Evolutionary conservation across 1,140 invertebrate species (phyloP), one percentile per base, ranked within the genome.

Genomic region (Coenobita brevimanus): DNA sequence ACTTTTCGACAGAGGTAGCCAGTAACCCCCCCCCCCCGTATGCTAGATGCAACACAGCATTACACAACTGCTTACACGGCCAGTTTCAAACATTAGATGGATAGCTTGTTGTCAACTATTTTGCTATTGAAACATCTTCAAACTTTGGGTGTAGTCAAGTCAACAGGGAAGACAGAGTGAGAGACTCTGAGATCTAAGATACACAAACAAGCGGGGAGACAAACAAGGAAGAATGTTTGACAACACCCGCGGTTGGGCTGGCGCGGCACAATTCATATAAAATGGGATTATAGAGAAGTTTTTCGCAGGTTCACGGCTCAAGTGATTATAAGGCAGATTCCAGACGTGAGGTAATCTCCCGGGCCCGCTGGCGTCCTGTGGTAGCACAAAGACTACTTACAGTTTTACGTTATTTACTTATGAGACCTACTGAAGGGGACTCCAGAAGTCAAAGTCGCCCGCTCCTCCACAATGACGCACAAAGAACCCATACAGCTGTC

Each of bases 401-500:
- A 46, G 57, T 57, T 41, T 82, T 24, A 67, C 41, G 36, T 43
- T 82, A 67, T 46, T 82, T 38, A 43, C 38, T 67, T 43, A 43
- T 43, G 60, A 30, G n/a, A 41, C 46, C 36, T 82, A 67, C 2
- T 82, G 79, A 67, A 57, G 62, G 79, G 64, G 30, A 46, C 1
- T 24, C 41, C 38, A 82, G 30, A 30, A 82, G 62, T 82, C 80
- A 78, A 46, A 78, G 82, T 46, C 82, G 82, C 54, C 50, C 73
- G 71, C 13, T 38, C 27, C 69, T 33, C 71, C 82, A 57, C 41
- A 69, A 80, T 36, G 27, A 27, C n/a, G 60, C 67, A 87, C 84
- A 87, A 87, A 87, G 84, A 41, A 57, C 76, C 46, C 75, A 67
- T 71, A 87, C 84, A 87, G 62, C 84, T 87, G 84, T 38, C 76